These are phyloP conservation scores for Hydropsyche tenuis DNA, from an alignment of 1,140 invertebrate species.

Conservation along the genomic window DNA sequence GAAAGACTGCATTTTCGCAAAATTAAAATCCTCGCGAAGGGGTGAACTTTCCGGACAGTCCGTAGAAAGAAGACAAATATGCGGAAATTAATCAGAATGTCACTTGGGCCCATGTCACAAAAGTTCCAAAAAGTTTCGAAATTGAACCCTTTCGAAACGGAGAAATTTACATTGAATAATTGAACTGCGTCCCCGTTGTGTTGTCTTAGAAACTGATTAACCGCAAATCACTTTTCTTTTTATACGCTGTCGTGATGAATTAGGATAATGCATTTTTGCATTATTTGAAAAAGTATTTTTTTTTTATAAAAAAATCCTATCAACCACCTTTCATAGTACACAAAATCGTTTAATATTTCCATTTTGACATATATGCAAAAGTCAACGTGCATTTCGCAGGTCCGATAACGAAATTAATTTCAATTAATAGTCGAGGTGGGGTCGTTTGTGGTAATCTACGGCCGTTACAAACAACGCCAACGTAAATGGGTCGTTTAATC, in stretches of 20 bases:
- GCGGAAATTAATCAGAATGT: slow-evolving; percentile 42
- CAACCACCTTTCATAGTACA: slow-evolving; percentile 48
- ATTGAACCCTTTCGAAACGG: slow-evolving; percentile 36
- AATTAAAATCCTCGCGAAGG: background rate
- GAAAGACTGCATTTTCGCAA: background rate
- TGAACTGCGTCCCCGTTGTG: slow-evolving; percentile 2
- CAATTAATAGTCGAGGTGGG: slow-evolving; percentile 49
- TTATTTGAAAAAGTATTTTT: slow-evolving; percentile 4
- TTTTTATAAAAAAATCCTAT: slow-evolving; percentile 34
- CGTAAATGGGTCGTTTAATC: slow-evolving; percentile 51
- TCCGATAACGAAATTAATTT: slow-evolving; percentile 51
- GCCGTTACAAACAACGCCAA: slow-evolving; percentile 49
- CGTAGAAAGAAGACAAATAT: slow-evolving; percentile 33
- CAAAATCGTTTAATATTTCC: slow-evolving; percentile 30
- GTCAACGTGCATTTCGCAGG: slow-evolving; percentile 16
- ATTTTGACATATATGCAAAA: background rate
- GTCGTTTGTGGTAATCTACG: slow-evolving; percentile 41
- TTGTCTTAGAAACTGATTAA: slow-evolving; percentile 3
- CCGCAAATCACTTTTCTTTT: background rate
- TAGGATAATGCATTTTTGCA: background rate
- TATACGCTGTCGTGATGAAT: background rate
- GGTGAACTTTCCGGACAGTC: background rate
- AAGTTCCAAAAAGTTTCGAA: slow-evolving; percentile 24
- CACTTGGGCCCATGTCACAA: slow-evolving; percentile 37
- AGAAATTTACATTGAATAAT: slow-evolving; percentile 47